Percentiles rank a stretch among this genome's conserved stretches.
phyloP scores from a whole-genome alignment of 2,888 invertebrate species.

The Gastrophysa polygoni region DNA sequence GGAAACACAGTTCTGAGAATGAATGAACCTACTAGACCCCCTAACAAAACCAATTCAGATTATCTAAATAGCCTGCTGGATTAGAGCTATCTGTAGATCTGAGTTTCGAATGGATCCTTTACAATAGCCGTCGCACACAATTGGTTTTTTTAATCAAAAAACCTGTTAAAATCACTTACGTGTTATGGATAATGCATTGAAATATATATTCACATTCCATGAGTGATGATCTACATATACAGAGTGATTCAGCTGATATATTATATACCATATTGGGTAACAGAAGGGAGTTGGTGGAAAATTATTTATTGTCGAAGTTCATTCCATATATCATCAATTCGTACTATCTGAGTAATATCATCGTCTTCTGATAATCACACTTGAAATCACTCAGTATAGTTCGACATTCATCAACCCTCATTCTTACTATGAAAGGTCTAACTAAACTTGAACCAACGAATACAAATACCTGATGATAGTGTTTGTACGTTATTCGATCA shows the following conservation, averaged over 20 bases:
- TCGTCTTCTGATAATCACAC: no score
- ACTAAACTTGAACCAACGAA: no score
- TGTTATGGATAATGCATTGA: constrained; percentile 12
- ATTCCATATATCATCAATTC: no score
- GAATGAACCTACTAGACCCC: neutral
- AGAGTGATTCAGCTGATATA: neutral
- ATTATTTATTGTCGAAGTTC: no score
- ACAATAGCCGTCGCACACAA: constrained; percentile 17
- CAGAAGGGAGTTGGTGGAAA: no score
- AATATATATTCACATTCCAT: constrained; percentile 8
- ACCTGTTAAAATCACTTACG: constrained; percentile 21
- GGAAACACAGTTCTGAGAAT: neutral
- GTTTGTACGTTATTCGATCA: no score
- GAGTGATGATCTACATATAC: neutral
- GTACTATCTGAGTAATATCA: no score
- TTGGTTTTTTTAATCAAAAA: constrained; percentile 16
- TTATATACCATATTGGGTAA: neutral
- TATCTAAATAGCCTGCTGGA: constrained; percentile 16
- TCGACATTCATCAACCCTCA: no score
- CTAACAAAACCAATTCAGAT: constrained; percentile 14
- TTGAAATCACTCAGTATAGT: no score
- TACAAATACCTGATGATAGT: no score
- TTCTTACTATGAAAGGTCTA: no score
- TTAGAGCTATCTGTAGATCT: constrained; percentile 22
- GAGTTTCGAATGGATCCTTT: constrained; percentile 21